Evolutionary conservation across 92 coral and sea anemone species (phyloP).

Genomic region (Bergia puertoricense): DNA sequence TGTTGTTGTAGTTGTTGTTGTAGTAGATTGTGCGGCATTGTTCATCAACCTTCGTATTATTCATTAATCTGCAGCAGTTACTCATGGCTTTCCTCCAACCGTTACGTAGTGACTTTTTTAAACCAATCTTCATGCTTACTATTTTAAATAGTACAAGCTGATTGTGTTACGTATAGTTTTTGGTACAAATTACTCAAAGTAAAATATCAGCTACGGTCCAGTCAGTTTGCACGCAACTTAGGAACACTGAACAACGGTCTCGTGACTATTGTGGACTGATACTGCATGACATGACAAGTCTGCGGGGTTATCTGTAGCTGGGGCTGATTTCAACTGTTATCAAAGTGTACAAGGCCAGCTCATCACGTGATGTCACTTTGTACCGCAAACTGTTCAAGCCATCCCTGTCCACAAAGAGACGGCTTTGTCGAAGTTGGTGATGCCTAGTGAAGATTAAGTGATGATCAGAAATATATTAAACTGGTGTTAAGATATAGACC

Average conservation of each 20-base stretch:
- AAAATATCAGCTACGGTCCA: too few species aligned
- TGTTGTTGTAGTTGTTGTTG: too few species aligned
- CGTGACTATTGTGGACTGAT: neutral
- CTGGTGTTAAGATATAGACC: neutral
- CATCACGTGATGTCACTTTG: slow-evolving; percentile 51
- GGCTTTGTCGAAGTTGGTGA: slow-evolving; percentile 58
- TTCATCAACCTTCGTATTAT: too few species aligned
- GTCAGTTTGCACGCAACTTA: neutral
- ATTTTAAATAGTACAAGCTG: too few species aligned
- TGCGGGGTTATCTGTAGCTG: slow-evolving; percentile 3
- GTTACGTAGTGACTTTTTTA: too few species aligned
- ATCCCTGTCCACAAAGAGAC: slow-evolving; percentile 54
- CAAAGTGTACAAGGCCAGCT: slow-evolving; percentile 72
- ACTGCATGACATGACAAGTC: neutral
- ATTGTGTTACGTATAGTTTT: too few species aligned
- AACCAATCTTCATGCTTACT: too few species aligned
- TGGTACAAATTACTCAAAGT: too few species aligned
- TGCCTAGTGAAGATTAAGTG: slow-evolving; percentile 48
- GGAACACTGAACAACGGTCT: too few species aligned
- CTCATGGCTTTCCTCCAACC: too few species aligned
- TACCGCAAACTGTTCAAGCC: slow-evolving; percentile 79
- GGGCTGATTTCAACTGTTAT: slow-evolving; percentile 58
- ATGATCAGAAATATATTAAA: neutral
- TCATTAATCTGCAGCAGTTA: too few species aligned
- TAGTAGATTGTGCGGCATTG: too few species aligned